Percentiles rank a stretch among this genome's conserved stretches.
Evolutionary conservation across 2,888 invertebrate genomes (phyloP).

Genomic region (Diplazon laetatorius): DNA sequence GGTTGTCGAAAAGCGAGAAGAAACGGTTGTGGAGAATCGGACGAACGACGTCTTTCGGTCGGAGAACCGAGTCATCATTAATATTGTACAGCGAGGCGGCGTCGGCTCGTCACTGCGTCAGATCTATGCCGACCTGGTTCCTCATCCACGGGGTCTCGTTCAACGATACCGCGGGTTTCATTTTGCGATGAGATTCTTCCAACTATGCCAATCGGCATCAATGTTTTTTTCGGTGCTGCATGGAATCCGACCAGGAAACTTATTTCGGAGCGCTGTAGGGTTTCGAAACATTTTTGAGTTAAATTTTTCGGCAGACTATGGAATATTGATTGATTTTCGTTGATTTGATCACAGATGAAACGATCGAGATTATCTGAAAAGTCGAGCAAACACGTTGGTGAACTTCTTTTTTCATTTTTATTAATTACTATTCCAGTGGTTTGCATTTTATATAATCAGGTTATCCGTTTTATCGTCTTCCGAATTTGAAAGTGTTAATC

Average conservation of each 20-base stretch:
- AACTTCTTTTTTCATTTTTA: no score
- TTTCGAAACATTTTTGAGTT: no score
- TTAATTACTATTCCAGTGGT: no score
- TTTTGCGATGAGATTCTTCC: slow-evolving; percentile 18
- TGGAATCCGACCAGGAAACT: slow-evolving; percentile 1
- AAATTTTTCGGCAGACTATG: no score
- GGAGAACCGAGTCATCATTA: slow-evolving; percentile 77
- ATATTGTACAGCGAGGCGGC: slow-evolving; percentile 75
- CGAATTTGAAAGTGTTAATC: no score
- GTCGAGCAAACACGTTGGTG: no score
- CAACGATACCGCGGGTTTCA: slow-evolving; percentile 46
- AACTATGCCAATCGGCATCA: slow-evolving; percentile 21
- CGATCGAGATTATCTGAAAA: no score
- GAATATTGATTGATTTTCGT: no score
- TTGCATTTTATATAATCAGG: no score
- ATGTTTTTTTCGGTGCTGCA: background rate
- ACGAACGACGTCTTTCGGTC: slow-evolving; percentile 59
- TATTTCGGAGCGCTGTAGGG: background rate
- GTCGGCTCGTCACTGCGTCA: slow-evolving; percentile 77
- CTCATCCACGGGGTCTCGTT: slow-evolving; percentile 57
- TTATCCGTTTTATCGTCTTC: no score
- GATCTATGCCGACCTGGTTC: slow-evolving; percentile 80
- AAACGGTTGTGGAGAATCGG: slow-evolving; percentile 54
- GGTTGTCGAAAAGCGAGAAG: slow-evolving; percentile 56
- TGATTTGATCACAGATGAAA: no score